Base-by-base conservation (phyloP, 2,888 invertebrate genomes). In the Romanomermis culicivorax region DNA sequence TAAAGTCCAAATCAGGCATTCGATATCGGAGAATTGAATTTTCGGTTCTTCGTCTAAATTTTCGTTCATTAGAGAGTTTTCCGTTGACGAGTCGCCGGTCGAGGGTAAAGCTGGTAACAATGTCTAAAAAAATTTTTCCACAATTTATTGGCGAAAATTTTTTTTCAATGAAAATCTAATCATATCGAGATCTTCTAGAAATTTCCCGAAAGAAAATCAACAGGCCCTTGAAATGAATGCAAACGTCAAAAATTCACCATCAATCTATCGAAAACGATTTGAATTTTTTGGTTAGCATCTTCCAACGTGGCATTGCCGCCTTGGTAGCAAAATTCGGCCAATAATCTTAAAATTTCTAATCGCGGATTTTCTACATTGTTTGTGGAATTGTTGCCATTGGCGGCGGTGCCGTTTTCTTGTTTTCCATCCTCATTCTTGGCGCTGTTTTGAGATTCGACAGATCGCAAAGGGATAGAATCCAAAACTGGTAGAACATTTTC, bases 11-110 rank as follows among this genome's bases (percentile, higher is more conserved):
- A 93, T 75, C 36, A 89, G 76, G 74, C 87, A 87, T 73, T 93
- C 93, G 1, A 91, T 85, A 67, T 83, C 82, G 42, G 89, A 85
- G 68, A 91, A 91, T 69, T 89, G 82, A 51, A 91, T 77, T 57
- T 83, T 81, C n/a, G 87, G 86, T 59, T 80, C 78, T 48, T 79
- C 70, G 43, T 72, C 25, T 2, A 48, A 14, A 20, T 42, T 47
- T 42, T 52, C 48, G 27, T 57, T 30, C n/a, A n/a, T n/a, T n/a
- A n/a, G n/a, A n/a, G n/a, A n/a, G n/a, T 57, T 20, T 11, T 23
- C 47, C 11, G 47, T 23, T 45, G 17, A 11, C 11, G 11, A 11
- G 7, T 72, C 69, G 61, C 76, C 77, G 60, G 80, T 80, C 29
- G 69, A 64, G 54, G 87, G 84, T 23, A 89, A 88, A 61, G 84